These are phyloP conservation scores for Ophioderma brevispina DNA, from an alignment of 35 echinoderm and acorn worm species.

Conservation along the genomic window DNA sequence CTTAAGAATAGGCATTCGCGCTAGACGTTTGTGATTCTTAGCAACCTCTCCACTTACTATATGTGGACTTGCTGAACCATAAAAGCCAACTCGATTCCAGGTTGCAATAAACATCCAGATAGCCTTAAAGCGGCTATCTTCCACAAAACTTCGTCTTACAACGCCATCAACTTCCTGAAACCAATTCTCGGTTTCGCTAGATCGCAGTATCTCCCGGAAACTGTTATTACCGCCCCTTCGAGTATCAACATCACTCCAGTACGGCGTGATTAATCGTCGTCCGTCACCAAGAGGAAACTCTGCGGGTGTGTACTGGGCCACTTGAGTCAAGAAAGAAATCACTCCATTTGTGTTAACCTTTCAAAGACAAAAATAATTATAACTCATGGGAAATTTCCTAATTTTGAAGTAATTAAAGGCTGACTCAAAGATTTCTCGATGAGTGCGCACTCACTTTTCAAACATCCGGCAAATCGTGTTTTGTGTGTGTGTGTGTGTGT, in stretches of 20 bases:
- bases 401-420: too few species aligned
- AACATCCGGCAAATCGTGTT: too few species aligned
- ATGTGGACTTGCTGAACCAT: not conserved
- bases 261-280: constrained; percentile 20
- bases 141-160: not conserved
- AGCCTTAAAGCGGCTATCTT: not conserved
- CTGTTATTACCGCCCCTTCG: constrained; percentile 1
- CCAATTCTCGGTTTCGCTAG: not conserved
- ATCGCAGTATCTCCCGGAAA: constrained; percentile 22
- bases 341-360: constrained; percentile 58
- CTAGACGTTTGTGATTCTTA: too few species aligned
- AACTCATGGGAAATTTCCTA: too few species aligned
- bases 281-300: constrained; percentile 15
- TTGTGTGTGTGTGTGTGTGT: too few species aligned
- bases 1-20: too few species aligned
- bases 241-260: constrained; percentile 45
- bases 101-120: constrained; percentile 52
- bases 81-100: constrained; percentile 37
- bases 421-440: too few species aligned
- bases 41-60: too few species aligned
- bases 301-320: not conserved
- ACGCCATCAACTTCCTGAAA: not conserved
- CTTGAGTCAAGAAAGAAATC: constrained; percentile 14
- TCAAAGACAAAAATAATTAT: too few species aligned
- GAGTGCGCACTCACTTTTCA: too few species aligned